phyloP scores from a whole-genome alignment of 2,888 invertebrate species.

The Shargacucullia verbasci region DNA sequence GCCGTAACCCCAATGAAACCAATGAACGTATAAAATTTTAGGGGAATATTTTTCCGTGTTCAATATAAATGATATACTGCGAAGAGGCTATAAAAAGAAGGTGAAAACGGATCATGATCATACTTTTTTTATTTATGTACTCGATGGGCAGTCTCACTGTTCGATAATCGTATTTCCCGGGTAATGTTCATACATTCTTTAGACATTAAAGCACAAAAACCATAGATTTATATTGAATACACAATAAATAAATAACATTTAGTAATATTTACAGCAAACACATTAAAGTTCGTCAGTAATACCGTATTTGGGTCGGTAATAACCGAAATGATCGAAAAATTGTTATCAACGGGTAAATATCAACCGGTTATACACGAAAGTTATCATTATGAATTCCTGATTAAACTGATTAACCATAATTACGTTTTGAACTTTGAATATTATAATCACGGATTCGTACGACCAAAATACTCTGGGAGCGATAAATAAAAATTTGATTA shows the following conservation, averaged over 20 bases:
- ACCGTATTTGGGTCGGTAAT: conserved; percentile 4
- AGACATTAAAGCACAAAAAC: conserved; percentile 46
- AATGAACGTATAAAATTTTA: conserved; percentile 67
- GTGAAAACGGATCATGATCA: conserved; percentile 61
- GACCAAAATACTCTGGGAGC: conserved; percentile 61
- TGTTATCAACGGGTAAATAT: too few relatives aligned
- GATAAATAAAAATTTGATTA: conserved; percentile 84
- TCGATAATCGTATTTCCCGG: conserved; percentile 46
- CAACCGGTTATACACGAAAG: conserved; percentile 24
- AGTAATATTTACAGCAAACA: conserved; percentile 7
- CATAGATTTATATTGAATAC: too few relatives aligned
- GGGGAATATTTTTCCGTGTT: conserved; percentile 64
- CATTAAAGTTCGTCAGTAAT: conserved; percentile 13
- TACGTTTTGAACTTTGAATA: conserved; percentile 53
- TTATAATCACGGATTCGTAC: conserved; percentile 52
- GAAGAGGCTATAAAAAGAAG: conserved; percentile 66
- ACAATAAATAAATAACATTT: not conserved
- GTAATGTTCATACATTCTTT: conserved; percentile 40
- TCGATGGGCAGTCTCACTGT: conserved; percentile 43
- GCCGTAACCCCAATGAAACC: conserved; percentile 64
- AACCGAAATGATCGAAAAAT: conserved; percentile 33
- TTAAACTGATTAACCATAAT: conserved; percentile 52
- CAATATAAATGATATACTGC: conserved; percentile 64
- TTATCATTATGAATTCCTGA: conserved; percentile 38
- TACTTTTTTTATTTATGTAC: conserved; percentile 55